These are phyloP conservation scores for Colaptes auratus DNA, from an alignment of 2,113 vertebrate genomes.

Conservation along the genomic window DNA sequence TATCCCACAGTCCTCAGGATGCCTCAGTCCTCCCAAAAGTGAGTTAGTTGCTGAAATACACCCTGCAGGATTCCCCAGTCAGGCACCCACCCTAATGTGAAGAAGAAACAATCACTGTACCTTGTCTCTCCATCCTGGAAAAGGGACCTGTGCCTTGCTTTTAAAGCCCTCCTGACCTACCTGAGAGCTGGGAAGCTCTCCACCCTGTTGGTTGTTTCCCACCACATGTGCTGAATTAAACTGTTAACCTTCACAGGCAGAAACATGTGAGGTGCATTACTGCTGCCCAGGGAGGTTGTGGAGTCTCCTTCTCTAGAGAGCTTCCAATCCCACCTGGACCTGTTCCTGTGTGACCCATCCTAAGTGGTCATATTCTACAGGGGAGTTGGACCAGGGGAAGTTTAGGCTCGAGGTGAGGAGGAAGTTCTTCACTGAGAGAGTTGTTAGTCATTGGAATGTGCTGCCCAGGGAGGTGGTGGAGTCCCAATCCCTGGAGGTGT, in stretches of 20 bases:
- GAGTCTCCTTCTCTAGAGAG: no score
- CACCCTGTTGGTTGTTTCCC: background rate
- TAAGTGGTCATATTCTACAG: no score
- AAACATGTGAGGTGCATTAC: accelerated
- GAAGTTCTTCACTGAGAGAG: no score
- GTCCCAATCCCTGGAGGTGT: no score
- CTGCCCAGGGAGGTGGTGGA: no score
- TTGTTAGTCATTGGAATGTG: no score
- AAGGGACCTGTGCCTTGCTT: background rate
- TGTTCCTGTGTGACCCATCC: no score
- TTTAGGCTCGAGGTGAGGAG: no score
- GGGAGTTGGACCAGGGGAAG: no score
- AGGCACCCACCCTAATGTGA: background rate
- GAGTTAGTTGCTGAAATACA: background rate
- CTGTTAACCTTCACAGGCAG: accelerated
- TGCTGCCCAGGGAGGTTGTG: no score
- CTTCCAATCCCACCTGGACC: no score
- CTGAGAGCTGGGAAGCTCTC: background rate
- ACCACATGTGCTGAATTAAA: no score
- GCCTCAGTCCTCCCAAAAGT: background rate
- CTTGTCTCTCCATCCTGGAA: background rate
- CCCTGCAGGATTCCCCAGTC: background rate
- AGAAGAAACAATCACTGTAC: accelerated
- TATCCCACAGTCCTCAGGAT: background rate
- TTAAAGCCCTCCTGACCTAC: background rate